Conservation (phyloP, 2,113 vertebrate species). For the Halichoeres trimaculatus region DNA sequence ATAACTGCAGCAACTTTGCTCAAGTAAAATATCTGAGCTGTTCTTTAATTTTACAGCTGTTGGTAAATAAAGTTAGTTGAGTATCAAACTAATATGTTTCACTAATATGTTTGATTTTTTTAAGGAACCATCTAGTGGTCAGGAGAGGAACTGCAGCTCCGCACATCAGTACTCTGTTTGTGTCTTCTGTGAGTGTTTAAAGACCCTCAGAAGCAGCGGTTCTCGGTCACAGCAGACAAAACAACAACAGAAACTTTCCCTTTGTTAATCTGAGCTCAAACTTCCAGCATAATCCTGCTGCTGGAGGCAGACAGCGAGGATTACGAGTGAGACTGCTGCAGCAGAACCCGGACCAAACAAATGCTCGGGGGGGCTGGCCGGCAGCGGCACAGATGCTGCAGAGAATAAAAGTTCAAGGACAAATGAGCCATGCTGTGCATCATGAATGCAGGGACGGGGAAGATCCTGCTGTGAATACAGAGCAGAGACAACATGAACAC, state of each 20-base stretch:
- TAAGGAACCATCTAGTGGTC: conserved; percentile 48
- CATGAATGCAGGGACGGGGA: conserved; percentile 18
- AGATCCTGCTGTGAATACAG: conserved; percentile 55
- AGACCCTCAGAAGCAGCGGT: conserved; percentile 14
- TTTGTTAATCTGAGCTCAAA: not conserved
- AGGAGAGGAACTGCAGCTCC: conserved; percentile 13
- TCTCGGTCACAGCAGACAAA: conserved; percentile 9
- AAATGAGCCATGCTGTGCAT: conserved; percentile 29
- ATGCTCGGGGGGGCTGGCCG: conserved; percentile 6
- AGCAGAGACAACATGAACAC: conserved; percentile 31
- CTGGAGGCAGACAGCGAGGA: not conserved
- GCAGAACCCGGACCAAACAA: conserved; percentile 22
- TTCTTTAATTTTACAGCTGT: too few species aligned
- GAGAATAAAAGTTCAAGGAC: conserved; percentile 59
- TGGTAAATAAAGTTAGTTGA: too few species aligned
- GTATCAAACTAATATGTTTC: too few species aligned
- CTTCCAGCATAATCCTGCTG: conserved; percentile 10
- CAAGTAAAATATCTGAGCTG: too few species aligned
- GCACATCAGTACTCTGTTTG: not conserved
- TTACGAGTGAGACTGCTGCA: not conserved
- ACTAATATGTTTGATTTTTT: too few species aligned
- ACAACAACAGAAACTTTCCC: conserved; percentile 24
- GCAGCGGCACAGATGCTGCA: conserved; percentile 5
- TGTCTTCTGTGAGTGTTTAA: not conserved
- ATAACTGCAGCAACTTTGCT: too few species aligned